These are phyloP conservation scores for Semnornis frantzii DNA, from an alignment of 2,113 vertebrate genomes.

Conservation along the genomic window DNA sequence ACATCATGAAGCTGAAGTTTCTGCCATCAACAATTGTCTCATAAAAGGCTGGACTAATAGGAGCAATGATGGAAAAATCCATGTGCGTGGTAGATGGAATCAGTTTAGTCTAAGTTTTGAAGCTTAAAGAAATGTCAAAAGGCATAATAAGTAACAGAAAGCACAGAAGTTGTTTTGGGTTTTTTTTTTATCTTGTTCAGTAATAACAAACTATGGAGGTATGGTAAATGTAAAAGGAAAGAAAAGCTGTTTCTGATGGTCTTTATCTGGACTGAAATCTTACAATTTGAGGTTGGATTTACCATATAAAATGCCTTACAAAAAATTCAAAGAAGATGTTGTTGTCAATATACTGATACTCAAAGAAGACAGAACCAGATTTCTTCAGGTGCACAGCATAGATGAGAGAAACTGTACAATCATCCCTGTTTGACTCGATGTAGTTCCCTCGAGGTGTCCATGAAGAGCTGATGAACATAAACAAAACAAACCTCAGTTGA, in stretches of 20 bases:
- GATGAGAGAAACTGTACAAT: constrained; percentile 95
- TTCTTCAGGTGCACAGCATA: constrained; percentile 97
- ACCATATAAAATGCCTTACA: constrained; percentile 81
- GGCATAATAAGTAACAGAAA: background rate
- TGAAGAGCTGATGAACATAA: constrained; percentile 80
- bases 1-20: background rate
- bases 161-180: background rate
- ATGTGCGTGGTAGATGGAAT: background rate
- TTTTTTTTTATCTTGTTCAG: background rate
- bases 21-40: background rate
- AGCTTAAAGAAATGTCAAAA: background rate
- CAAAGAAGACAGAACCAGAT: constrained; percentile 89
- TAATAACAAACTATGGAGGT: background rate
- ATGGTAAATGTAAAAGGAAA: background rate
- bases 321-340: constrained; percentile 98
- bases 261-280: background rate
- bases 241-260: background rate
- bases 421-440: constrained; percentile 94
- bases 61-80: background rate
- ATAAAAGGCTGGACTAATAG: background rate
- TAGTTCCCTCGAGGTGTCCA: constrained; percentile 93
- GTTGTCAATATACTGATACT: constrained; percentile 96
- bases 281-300: background rate
- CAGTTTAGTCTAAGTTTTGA: background rate
- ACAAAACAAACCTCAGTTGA: constrained; percentile 1